Evolutionary conservation across 2,888 invertebrate species (phyloP).

Genomic region (Lepeophtheirus nordmannii): DNA sequence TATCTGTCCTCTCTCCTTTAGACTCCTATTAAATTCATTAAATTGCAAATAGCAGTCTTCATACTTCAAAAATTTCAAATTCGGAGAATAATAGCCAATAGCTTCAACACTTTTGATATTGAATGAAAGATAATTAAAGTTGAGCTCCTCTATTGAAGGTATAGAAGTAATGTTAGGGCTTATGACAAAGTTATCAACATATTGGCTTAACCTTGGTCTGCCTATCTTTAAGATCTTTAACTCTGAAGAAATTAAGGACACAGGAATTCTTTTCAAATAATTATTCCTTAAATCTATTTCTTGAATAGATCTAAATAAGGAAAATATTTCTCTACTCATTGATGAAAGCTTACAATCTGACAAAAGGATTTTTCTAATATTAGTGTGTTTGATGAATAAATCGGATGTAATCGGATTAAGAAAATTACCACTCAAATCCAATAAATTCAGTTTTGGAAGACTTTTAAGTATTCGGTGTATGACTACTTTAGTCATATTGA

Average conservation of each 20-base stretch:
- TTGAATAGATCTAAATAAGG: neutral
- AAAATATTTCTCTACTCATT: neutral
- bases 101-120: too few species aligned
- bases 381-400: neutral
- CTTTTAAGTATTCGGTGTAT: neutral
- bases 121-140: neutral
- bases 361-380: neutral
- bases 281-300: neutral
- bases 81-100: too few species aligned
- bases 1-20: neutral
- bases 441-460: neutral
- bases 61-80: too few species aligned
- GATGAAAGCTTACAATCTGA: neutral
- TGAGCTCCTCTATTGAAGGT: neutral
- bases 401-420: neutral
- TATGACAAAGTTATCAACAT: neutral
- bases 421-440: neutral
- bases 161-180: neutral
- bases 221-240: neutral
- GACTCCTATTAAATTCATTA: neutral
- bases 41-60: neutral
- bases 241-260: neutral
- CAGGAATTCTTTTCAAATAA: neutral
- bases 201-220: neutral
- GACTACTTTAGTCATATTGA: neutral